Evolutionary conservation across 2,113 vertebrate species (phyloP), one percentile per base, ranked within the genome.

Genomic region (Xiphophorus hellerii): DNA sequence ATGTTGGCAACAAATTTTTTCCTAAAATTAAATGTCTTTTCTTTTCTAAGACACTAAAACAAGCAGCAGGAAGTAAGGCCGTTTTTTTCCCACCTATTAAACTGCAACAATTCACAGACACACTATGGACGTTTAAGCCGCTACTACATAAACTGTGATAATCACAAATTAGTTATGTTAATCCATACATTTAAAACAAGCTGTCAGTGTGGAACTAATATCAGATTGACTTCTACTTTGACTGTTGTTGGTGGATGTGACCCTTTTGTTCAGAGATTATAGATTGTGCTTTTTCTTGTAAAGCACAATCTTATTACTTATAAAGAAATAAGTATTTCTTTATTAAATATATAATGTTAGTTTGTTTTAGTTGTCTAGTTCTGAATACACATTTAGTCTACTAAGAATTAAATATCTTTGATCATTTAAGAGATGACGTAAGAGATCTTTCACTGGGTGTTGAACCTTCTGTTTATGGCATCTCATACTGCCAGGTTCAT

Each of bases 401-500:
- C 31, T 11, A 37, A 37, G 35, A 37, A 37, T 37, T 37, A 37
- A 7, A 7, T n/a, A 22, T 33, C 66, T 70, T 58, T 68, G 17
- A 64, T 84, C 81, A 81, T 78, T 67, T 31, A n/a, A 76, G 63
- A 71, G 63, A 86, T 74, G 89, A 88, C 78, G 11, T 63, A 76
- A 76, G 83, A 84, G 90, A 91, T 90, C 89, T 90, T 84, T 89
- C 44, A 48, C 44, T 77, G 80, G 82, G 64, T 25, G 76, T 82
- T 75, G 74, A 73, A 58, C 61, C 54, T 29, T 11, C 1, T 37
- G 31, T 31, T 35, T 12, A 20, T 15, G 33, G 10, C 31, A 35
- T 31, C 22, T 15, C 25, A 31, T 62, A 15, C 28, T 62, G 17
- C 15, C 15, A 15, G 68, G 39, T 48, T 51, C 20, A 28, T 25